phyloP scores from a whole-genome alignment of 2,888 invertebrate genomes.

The Galerucella pusilla region DNA sequence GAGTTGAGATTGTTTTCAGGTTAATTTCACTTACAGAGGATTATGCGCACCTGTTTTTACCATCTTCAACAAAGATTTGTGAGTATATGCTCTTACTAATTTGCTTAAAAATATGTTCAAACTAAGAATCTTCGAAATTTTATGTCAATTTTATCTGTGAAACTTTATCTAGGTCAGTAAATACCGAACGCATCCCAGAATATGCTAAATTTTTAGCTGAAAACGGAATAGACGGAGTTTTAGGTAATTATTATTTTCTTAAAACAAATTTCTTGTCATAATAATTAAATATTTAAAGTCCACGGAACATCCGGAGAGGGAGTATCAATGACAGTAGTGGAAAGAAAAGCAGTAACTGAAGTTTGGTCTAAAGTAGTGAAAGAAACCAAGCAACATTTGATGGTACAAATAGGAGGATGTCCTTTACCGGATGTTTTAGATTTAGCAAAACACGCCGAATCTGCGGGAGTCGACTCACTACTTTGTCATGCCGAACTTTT shows the following conservation, averaged over 20 bases:
- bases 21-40: slow-evolving; percentile 71
- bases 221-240: slow-evolving; percentile 73
- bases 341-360: slow-evolving; percentile 75
- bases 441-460: slow-evolving; percentile 76
- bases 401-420: slow-evolving; percentile 80
- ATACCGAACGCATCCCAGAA: slow-evolving; percentile 62
- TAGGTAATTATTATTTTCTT: slow-evolving; percentile 68
- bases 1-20: slow-evolving; percentile 56
- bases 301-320: slow-evolving; percentile 87
- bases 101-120: no score
- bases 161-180: slow-evolving; percentile 50
- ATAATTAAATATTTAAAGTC: slow-evolving; percentile 66
- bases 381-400: slow-evolving; percentile 69
- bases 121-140: no score
- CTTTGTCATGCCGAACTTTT: slow-evolving; percentile 82
- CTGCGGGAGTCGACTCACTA: slow-evolving; percentile 74
- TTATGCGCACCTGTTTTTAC: slow-evolving; percentile 80
- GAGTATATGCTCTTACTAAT: slow-evolving; percentile 38
- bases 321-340: slow-evolving; percentile 72
- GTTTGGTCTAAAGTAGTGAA: slow-evolving; percentile 73
- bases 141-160: no score
- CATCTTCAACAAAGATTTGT: slow-evolving; percentile 51
- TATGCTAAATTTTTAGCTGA: slow-evolving; percentile 75
- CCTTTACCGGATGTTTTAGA: slow-evolving; percentile 75
- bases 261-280: not conserved